phyloP scores from a whole-genome alignment of 2,888 invertebrate species.

The Meloe dianella region DNA sequence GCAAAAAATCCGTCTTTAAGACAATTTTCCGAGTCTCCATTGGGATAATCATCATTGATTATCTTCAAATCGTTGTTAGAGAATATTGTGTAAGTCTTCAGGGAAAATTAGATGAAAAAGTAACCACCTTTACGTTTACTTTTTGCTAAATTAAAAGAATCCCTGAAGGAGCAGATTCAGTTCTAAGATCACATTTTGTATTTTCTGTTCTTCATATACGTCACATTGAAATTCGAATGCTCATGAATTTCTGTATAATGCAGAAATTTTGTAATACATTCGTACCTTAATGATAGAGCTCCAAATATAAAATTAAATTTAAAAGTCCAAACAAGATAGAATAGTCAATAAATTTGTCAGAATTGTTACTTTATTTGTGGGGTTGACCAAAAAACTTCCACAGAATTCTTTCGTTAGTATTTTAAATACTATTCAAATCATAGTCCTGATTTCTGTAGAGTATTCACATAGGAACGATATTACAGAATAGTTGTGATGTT shows the following conservation, averaged over 20 bases:
- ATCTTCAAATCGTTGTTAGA: background rate
- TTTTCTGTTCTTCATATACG: background rate
- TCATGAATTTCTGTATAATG: background rate
- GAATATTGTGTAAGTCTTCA: background rate
- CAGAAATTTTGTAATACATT: background rate
- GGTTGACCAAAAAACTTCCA: background rate
- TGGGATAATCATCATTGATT: background rate
- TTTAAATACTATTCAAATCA: background rate
- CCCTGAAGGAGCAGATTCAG: background rate
- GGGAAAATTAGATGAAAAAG: too few relatives aligned
- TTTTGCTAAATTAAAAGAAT: too few relatives aligned
- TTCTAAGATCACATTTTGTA: background rate
- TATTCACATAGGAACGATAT: background rate
- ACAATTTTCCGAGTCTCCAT: background rate
- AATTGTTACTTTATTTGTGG: background rate
- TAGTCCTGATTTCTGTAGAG: background rate
- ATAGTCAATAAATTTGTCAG: background rate
- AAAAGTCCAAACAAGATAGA: too few relatives aligned
- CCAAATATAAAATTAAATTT: too few relatives aligned
- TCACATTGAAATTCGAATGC: background rate
- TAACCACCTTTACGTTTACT: too few relatives aligned
- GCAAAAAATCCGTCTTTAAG: background rate
- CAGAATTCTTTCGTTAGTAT: background rate
- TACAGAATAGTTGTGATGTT: background rate
- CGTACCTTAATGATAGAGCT: background rate